Percentiles rank a stretch among this genome's conserved stretches.
Evolutionary conservation across 2,888 invertebrate species (phyloP).

Genomic region (Penaeus monodon): DNA sequence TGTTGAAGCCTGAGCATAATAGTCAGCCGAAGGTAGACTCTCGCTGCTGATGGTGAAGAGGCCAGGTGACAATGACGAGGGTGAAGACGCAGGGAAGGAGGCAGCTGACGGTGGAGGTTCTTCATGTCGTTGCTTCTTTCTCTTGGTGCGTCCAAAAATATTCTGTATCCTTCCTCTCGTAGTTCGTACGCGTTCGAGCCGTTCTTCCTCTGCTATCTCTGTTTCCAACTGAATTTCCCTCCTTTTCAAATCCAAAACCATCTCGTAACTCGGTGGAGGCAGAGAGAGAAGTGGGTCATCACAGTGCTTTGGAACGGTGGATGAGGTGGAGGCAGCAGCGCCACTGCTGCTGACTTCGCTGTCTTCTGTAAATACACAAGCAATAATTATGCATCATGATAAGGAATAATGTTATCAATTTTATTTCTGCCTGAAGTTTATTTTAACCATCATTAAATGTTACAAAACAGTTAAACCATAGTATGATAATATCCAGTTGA

Average conservation of each 20-base stretch:
- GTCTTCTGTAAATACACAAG: too few relatives aligned
- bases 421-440: too few relatives aligned
- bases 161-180: slow-evolving; percentile 30
- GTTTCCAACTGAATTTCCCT: slow-evolving; percentile 5
- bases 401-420: too few relatives aligned
- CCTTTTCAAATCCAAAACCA: slow-evolving; percentile 44
- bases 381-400: too few relatives aligned
- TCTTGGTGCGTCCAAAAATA: slow-evolving; percentile 21
- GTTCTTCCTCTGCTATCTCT: background rate
- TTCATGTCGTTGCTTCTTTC: background rate
- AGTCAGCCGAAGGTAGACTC: slow-evolving; percentile 12
- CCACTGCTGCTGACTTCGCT: too few relatives aligned
- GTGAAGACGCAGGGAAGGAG: slow-evolving; percentile 2
- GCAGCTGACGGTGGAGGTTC: background rate
- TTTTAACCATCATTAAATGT: too few relatives aligned
- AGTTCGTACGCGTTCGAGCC: background rate
- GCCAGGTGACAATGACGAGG: slow-evolving; percentile 22
- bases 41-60: slow-evolving; percentile 54
- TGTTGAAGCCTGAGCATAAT: background rate
- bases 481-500: too few relatives aligned
- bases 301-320: too few relatives aligned
- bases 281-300: background rate
- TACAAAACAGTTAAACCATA: too few relatives aligned
- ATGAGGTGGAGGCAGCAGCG: too few relatives aligned
- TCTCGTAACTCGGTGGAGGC: slow-evolving; percentile 38